These are phyloP conservation scores for Alca torda DNA, from an alignment of 2,797 vertebrate genomes.

Conservation along the genomic window DNA sequence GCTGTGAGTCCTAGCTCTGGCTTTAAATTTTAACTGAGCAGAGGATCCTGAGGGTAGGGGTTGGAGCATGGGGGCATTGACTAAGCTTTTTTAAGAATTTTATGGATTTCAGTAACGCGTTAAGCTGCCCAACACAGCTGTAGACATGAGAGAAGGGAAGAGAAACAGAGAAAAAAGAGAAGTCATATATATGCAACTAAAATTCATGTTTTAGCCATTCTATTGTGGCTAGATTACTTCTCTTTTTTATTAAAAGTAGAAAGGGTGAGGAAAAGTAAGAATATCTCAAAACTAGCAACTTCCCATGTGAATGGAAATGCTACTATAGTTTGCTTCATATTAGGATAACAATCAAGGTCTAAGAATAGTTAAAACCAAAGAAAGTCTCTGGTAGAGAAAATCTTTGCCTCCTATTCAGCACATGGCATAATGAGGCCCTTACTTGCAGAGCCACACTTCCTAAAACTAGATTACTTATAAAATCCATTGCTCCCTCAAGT, in stretches of 20 bases:
- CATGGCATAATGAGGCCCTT: not conserved
- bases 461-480: constrained; percentile 26
- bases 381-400: not conserved
- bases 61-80: not conserved
- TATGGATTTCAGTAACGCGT: not conserved
- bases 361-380: not conserved
- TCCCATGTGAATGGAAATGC: not conserved
- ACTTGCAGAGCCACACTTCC: not conserved
- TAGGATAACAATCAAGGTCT: not conserved
- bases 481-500: constrained; percentile 14
- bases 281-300: not conserved
- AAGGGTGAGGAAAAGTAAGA: not conserved
- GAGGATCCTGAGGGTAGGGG: not conserved
- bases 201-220: not conserved
- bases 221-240: not conserved
- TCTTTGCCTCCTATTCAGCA: not conserved
- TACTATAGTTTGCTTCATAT: not conserved
- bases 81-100: not conserved
- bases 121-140: not conserved
- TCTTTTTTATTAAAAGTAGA: not conserved
- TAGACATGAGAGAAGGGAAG: not conserved
- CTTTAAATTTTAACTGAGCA: not conserved
- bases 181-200: not conserved
- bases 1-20: not conserved
- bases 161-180: not conserved